Conservation (phyloP, 2,888 invertebrate genomes). For the Meiosimyza platycephala region DNA sequence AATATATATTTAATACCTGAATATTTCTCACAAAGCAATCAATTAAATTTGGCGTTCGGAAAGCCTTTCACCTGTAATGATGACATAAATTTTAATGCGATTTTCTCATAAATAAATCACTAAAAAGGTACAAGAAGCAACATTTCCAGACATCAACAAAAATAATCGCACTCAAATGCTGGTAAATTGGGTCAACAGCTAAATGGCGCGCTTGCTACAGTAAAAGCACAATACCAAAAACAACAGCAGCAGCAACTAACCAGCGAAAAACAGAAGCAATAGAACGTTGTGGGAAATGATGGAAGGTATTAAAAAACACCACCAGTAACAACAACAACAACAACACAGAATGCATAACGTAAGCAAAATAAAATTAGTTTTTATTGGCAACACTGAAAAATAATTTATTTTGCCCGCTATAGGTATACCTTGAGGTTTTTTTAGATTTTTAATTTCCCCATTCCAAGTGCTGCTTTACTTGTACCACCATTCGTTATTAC, state of each 20-base stretch:
- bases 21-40: too few species aligned
- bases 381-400: not conserved
- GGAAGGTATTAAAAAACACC: not conserved
- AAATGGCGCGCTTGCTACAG: not conserved
- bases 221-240: too few species aligned
- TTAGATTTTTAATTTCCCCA: too few species aligned
- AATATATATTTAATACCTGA: too few species aligned
- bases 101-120: conserved; percentile 3
- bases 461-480: too few species aligned
- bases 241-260: too few species aligned
- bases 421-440: not conserved
- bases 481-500: too few species aligned
- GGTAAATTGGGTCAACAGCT: conserved; percentile 23
- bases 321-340: not conserved
- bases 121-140: not conserved
- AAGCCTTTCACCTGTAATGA: too few species aligned
- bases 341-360: not conserved
- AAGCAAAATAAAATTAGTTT: not conserved
- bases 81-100: not conserved
- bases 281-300: not conserved
- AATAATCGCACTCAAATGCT: not conserved
- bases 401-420: not conserved
- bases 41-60: too few species aligned
- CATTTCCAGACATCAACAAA: conserved; percentile 5
- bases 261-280: too few species aligned